Evolutionary conservation across 2,113 vertebrate genomes (phyloP).

Genomic region (Gallinago jamesoni): DNA sequence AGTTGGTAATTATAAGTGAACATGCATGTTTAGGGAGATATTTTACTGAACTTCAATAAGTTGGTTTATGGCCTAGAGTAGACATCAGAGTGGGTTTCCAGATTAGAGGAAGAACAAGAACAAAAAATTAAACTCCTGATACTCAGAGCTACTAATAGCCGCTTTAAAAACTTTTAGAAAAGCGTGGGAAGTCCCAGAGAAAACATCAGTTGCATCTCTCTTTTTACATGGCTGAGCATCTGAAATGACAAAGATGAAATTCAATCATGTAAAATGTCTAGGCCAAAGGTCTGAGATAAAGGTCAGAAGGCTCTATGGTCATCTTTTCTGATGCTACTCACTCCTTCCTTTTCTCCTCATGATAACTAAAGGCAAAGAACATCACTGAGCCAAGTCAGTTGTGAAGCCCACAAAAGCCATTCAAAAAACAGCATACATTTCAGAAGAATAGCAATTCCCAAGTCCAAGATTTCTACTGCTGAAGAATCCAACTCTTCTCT

Average conservation of each 20-base stretch:
- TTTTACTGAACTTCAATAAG: background rate
- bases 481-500: background rate
- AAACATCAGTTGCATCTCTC: background rate
- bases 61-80: background rate
- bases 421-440: background rate
- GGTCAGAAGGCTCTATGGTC: background rate
- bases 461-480: background rate
- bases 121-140: background rate
- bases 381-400: background rate
- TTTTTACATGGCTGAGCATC: background rate
- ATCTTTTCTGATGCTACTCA: background rate
- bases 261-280: background rate
- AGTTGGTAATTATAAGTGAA: background rate
- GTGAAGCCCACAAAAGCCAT: background rate
- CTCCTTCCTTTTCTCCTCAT: background rate
- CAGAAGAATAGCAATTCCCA: background rate
- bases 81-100: background rate
- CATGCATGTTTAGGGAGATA: background rate
- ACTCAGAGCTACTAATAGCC: background rate
- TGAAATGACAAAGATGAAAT: background rate
- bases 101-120: background rate
- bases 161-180: background rate
- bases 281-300: background rate
- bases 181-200: background rate
- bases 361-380: too few relatives aligned